These are phyloP conservation scores for Idaea dimidiata DNA, from an alignment of 2,888 invertebrate species.

Conservation along the genomic window DNA sequence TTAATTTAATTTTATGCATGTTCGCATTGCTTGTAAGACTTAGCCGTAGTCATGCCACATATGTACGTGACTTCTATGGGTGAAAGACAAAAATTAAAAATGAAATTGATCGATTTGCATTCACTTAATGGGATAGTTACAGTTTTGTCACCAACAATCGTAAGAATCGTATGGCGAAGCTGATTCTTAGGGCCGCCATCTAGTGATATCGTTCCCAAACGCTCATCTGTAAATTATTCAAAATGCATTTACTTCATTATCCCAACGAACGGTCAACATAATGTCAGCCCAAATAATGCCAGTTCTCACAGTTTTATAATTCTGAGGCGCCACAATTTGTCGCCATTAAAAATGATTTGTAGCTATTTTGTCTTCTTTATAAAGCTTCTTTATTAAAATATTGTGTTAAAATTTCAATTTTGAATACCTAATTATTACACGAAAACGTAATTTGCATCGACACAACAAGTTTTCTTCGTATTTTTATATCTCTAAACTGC, in stretches of 20 bases:
- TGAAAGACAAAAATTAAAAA: too few species aligned
- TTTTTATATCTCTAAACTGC: background rate
- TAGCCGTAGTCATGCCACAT: too few species aligned
- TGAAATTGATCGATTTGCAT: too few species aligned
- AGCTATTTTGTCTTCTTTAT: background rate
- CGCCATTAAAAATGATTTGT: background rate
- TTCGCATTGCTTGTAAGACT: too few species aligned
- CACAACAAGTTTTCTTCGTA: constrained; percentile 7
- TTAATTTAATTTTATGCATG: background rate
- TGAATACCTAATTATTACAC: background rate
- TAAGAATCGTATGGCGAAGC: too few species aligned
- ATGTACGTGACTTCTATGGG: too few species aligned
- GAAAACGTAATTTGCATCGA: background rate
- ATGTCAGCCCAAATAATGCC: background rate
- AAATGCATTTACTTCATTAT: background rate
- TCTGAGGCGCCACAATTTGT: background rate
- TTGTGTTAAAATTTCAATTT: background rate
- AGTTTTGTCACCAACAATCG: too few species aligned
- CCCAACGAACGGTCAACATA: background rate
- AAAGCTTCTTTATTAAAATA: background rate
- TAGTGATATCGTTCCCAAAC: too few species aligned
- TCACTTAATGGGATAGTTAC: too few species aligned
- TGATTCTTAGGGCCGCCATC: too few species aligned
- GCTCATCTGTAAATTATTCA: background rate
- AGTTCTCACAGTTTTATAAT: background rate